These are phyloP conservation scores for Dorcus parallelipipedus DNA, from an alignment of 2,888 invertebrate species.

Conservation along the genomic window DNA sequence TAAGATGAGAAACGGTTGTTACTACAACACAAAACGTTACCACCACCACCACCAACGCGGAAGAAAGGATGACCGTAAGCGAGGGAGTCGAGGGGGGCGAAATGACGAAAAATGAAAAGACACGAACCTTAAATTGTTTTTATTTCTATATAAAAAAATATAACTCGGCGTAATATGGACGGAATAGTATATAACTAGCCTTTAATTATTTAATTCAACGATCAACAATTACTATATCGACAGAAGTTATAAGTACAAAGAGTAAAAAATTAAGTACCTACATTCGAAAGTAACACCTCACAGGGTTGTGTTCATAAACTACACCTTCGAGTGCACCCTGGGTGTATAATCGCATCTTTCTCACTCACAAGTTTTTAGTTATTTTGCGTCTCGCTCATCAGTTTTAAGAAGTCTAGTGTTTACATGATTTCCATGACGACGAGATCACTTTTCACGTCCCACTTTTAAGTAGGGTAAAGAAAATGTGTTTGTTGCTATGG, in stretches of 20 bases:
- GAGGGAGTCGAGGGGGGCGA: neutral
- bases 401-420: too few relatives aligned
- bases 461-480: too few relatives aligned
- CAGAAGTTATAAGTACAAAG: slow-evolving; percentile 3
- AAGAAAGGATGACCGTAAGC: neutral
- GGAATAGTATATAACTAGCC: slow-evolving; percentile 24
- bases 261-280: slow-evolving; percentile 9
- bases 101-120: slow-evolving; percentile 7
- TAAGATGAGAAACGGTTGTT: neutral
- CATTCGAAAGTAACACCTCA: neutral
- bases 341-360: too few relatives aligned
- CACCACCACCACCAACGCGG: neutral
- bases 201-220: neutral
- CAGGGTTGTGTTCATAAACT: too few relatives aligned
- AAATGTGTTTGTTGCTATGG: too few relatives aligned
- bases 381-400: too few relatives aligned
- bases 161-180: slow-evolving; percentile 27
- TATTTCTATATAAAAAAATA: slow-evolving; percentile 31
- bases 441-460: too few relatives aligned
- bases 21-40: neutral
- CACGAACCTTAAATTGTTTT: slow-evolving; percentile 13
- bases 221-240: too few relatives aligned
- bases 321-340: too few relatives aligned
- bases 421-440: too few relatives aligned
- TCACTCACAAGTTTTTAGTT: too few relatives aligned